Base-by-base conservation (phyloP, 1,140 invertebrate species). In the Drosophila bifasciata region DNA sequence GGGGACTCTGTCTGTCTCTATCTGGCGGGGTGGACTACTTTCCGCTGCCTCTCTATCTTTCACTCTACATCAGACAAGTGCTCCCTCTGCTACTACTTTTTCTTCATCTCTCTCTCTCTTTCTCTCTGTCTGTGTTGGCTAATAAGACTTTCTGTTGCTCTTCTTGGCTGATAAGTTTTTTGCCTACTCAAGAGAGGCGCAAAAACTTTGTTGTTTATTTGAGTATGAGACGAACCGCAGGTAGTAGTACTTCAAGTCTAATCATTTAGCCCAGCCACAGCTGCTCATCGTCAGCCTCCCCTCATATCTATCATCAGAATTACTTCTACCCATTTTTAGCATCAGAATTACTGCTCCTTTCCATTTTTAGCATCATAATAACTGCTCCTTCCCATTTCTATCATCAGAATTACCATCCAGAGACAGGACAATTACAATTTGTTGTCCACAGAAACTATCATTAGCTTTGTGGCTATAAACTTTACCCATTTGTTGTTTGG, bases 141-240 rank as follows among this genome's bases (percentile, higher is more conserved):
- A 81, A 81, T 83, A 81, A 83, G 68, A 74, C 62, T 40, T 48
- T 36, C 8, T 63, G 39, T 40, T 48, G 16, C 21, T 55, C 49
- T 13, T 45, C 21, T 32, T 28, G 64, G 32, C 76, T 61, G 63
- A 70, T 70, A 73, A 63, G 74, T 83, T 36, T 83, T 53, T 21
- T 39, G 13, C 41, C 16, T 25, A 19, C 45, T 66, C 49, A 28
- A n/a, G n/a, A n/a, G 28, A 15, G 32, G 43, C 41, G n/a, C 28
- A 3, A 36, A 36, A 60, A 69, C 69, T 70, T 73, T 67, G 79
- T 84, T 79, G 72, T 85, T 85, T 84, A 79, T 84, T 84, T 85
- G 76, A 85, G 76, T 79, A 84, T 84, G 58, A 76, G 16, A 41
- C 39, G 48, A 76, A 79, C 70, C 66, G 62, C 79, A 84, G 75